Conservation (phyloP, 2,797 vertebrate species). For the Diplodus sargus region DNA sequence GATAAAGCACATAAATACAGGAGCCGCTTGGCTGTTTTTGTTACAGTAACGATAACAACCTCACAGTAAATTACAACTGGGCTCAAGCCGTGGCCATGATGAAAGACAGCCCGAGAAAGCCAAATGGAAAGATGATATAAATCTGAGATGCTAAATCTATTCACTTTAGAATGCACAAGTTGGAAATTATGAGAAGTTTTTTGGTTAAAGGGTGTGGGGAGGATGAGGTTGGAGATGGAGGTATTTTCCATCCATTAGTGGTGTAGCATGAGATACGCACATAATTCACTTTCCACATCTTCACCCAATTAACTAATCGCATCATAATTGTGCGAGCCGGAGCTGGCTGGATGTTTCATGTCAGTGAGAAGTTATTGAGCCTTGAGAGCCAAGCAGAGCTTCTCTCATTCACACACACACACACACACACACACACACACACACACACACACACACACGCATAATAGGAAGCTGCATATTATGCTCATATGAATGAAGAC, state of each 20-base stretch:
- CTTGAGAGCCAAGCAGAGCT: conserved; percentile 15
- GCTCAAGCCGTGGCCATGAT: conserved; percentile 45
- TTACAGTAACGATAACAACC: conserved; percentile 76
- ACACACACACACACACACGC: background rate
- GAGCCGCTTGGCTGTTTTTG: conserved; percentile 74
- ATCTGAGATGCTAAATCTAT: conserved; percentile 78
- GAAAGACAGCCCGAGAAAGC: conserved; percentile 60
- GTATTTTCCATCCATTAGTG: conserved; percentile 83
- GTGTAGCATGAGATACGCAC: conserved; percentile 74
- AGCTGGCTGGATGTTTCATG: conserved; percentile 60
- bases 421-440: conserved; percentile 2
- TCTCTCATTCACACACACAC: background rate
- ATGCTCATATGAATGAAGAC: conserved; percentile 25
- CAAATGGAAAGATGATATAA: conserved; percentile 81
- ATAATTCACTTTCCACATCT: conserved; percentile 82
- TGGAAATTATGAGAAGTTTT: conserved; percentile 76
- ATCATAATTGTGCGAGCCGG: conserved; percentile 68
- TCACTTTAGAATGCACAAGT: conserved; percentile 71
- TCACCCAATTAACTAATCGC: conserved; percentile 81
- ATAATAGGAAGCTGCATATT: background rate
- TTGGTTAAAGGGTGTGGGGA: conserved; percentile 74
- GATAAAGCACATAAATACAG: conserved; percentile 65
- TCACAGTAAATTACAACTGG: conserved; percentile 70
- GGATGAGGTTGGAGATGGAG: conserved; percentile 73
- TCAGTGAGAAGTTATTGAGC: conserved; percentile 60